These are phyloP conservation scores for Metopolophium dirhodum DNA, from an alignment of 1,140 invertebrate species.

Conservation along the genomic window DNA sequence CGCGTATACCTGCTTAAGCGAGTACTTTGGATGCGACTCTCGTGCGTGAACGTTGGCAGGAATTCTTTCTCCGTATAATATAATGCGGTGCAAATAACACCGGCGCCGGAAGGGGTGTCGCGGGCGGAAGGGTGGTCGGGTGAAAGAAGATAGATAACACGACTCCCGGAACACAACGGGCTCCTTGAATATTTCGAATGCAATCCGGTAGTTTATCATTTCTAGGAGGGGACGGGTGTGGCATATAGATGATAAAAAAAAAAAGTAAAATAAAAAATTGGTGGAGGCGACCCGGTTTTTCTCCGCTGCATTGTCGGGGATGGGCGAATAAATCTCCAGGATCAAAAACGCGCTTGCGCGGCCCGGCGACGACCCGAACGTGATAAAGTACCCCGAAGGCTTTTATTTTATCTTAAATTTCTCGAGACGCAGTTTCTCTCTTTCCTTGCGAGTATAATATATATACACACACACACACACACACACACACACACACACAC, in stretches of 20 bases:
- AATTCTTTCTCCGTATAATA: constrained; percentile 22
- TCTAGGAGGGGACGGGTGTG: not conserved
- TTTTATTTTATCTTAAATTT: constrained; percentile 57
- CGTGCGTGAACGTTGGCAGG: constrained; percentile 22
- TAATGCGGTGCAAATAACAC: constrained; percentile 52
- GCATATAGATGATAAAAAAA: constrained; percentile 37
- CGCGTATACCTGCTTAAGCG: constrained; percentile 14
- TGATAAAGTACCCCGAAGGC: constrained; percentile 53
- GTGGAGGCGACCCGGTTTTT: constrained; percentile 39
- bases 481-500: not conserved
- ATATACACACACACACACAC: not conserved
- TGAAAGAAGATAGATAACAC: constrained; percentile 29
- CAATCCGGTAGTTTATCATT: constrained; percentile 55
- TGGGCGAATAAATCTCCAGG: constrained; percentile 47
- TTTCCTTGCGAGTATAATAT: not conserved
- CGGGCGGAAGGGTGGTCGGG: not conserved
- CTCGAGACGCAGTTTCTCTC: constrained; percentile 49
- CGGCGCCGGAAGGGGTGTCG: not conserved
- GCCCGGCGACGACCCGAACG: constrained; percentile 51
- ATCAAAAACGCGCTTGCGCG: constrained; percentile 50
- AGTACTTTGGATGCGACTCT: constrained; percentile 39
- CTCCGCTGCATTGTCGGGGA: constrained; percentile 20
- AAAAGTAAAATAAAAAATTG: constrained; percentile 42
- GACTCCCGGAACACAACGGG: constrained; percentile 41
- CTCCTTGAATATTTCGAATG: constrained; percentile 55